These are phyloP conservation scores for Melanotaenia pygmaea DNA, from an alignment of 2,797 vertebrate genomes.

Conservation along the genomic window DNA sequence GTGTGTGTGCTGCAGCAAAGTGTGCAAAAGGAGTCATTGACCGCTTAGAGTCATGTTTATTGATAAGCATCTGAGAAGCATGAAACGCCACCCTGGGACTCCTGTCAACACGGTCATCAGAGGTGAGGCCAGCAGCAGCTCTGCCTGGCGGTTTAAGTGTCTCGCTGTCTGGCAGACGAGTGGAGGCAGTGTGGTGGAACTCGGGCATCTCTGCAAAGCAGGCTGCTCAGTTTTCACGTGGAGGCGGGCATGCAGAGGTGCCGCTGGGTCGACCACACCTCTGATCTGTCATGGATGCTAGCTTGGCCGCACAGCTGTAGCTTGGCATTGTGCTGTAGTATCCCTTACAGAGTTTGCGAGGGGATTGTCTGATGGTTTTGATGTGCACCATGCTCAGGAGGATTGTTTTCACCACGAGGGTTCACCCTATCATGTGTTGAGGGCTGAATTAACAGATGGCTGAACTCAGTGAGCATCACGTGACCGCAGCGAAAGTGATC, in stretches of 20 bases:
- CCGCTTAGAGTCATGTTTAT: conserved; percentile 59
- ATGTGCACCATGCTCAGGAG: conserved; percentile 14
- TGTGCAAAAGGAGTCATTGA: conserved; percentile 29
- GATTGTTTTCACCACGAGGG: conserved; percentile 34
- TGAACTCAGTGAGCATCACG: neutral
- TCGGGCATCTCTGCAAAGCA: neutral
- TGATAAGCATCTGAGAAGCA: conserved; percentile 55
- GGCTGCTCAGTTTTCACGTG: conserved; percentile 60
- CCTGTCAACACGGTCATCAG: conserved; percentile 35
- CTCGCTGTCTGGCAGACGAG: conserved; percentile 31
- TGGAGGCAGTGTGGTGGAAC: neutral
- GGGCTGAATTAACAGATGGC: conserved; percentile 12
- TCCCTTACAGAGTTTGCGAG: conserved; percentile 46
- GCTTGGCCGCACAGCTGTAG: conserved; percentile 33
- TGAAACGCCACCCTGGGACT: conserved; percentile 48
- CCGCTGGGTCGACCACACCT: conserved; percentile 18
- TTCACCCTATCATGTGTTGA: conserved; percentile 36
- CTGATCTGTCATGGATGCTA: conserved; percentile 28
- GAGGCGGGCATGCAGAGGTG: conserved; percentile 26
- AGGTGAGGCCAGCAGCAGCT: conserved; percentile 27
- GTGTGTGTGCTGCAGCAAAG: conserved; percentile 3
- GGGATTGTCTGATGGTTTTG: conserved; percentile 35
- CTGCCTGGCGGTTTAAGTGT: conserved; percentile 43
- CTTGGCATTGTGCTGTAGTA: conserved; percentile 37
- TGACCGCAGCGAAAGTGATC: conserved; percentile 2